Evolutionary conservation across 2,113 vertebrate genomes (phyloP).

Genomic region (Geococcyx californianus): DNA sequence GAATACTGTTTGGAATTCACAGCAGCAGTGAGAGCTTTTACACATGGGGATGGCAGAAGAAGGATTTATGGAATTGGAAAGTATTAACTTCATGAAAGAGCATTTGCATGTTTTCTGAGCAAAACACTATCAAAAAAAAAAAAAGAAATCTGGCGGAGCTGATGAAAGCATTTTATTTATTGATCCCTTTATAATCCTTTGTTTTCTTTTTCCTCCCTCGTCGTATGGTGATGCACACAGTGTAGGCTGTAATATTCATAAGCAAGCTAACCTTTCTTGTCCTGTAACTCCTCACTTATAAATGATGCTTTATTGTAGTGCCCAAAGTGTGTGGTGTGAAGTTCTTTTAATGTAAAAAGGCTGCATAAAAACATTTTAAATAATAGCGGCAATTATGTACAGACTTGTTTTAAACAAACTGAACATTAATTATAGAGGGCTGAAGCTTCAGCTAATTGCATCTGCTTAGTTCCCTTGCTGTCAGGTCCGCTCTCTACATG

Average conservation of each 20-base stretch:
- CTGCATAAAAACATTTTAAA: background rate
- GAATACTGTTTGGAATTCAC: constrained; percentile 50
- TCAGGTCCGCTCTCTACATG: background rate
- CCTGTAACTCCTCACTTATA: background rate
- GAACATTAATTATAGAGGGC: constrained; percentile 9
- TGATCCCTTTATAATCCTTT: constrained; percentile 56
- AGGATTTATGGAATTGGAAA: constrained; percentile 49
- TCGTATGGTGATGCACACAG: background rate
- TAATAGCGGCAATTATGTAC: background rate
- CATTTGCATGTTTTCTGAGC: constrained; percentile 66
- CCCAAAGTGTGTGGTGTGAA: background rate
- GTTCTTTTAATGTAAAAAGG: background rate
- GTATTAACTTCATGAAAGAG: constrained; percentile 62
- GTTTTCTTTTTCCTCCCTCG: constrained; percentile 20
- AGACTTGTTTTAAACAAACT: constrained; percentile 20
- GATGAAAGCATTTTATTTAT: constrained; percentile 64
- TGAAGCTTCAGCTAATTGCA: background rate
- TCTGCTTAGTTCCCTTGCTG: background rate
- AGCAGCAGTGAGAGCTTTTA: background rate
- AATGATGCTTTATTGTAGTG: background rate
- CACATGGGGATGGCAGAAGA: constrained; percentile 22
- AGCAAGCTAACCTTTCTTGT: background rate
- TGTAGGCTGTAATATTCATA: background rate
- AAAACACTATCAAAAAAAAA: background rate
- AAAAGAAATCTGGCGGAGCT: constrained; percentile 28